These are phyloP conservation scores for Spinus pinus DNA, from an alignment of 2,797 vertebrate species.

Conservation along the genomic window DNA sequence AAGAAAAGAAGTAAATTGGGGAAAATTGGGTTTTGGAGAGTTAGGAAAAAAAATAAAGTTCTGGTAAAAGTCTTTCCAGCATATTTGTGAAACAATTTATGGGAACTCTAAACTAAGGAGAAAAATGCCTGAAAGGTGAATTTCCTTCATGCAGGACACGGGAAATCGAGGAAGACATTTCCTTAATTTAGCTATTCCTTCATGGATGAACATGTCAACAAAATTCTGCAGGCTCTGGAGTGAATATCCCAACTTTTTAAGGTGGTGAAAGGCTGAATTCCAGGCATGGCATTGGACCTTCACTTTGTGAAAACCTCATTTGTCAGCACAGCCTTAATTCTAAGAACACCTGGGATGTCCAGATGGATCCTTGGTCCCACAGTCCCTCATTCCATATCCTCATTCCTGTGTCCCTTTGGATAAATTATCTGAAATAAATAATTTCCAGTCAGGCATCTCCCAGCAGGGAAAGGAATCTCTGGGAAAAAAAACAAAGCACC, in stretches of 20 bases:
- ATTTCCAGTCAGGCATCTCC: neutral
- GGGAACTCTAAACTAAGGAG: neutral
- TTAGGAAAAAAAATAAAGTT: no score
- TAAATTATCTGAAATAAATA: neutral
- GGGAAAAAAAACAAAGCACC: neutral
- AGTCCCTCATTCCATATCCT: neutral
- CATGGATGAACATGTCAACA: neutral
- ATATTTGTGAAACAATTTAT: neutral
- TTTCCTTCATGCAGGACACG: neutral
- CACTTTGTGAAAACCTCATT: neutral
- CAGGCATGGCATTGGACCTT: accelerated
- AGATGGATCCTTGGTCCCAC: neutral
- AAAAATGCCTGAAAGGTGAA: slow-evolving; percentile 15
- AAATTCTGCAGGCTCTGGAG: neutral
- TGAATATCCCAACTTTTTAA: neutral
- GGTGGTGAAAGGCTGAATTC: neutral
- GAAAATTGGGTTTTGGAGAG: neutral
- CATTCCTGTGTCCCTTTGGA: neutral
- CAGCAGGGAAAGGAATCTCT: neutral
- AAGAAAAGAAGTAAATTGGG: neutral
- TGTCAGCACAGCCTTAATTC: neutral
- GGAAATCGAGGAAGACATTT: neutral
- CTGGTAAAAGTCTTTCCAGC: neutral
- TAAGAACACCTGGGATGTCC: neutral
- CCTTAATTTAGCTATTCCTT: neutral